Evolutionary conservation across 64 coral and sea anemone genomes (phyloP).

Genomic region (Stylophora pistillata): DNA sequence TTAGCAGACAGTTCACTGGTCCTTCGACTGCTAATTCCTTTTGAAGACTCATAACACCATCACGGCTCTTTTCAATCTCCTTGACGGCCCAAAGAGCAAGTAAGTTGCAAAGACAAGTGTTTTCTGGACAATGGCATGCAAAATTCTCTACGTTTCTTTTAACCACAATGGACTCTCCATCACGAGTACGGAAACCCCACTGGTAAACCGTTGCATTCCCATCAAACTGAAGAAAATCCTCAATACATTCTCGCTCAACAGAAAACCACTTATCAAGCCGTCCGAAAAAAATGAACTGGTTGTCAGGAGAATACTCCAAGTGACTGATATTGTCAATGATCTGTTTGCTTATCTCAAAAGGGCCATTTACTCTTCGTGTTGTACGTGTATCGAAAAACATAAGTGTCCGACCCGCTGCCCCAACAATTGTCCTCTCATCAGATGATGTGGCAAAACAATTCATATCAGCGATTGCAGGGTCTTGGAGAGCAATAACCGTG

Average conservation of each 20-base stretch:
- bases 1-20: not conserved
- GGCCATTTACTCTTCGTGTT: not conserved
- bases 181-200: not conserved
- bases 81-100: not conserved
- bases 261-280: slow-evolving; percentile 10
- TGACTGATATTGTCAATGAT: too few species aligned
- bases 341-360: not conserved
- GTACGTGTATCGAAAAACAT: not conserved
- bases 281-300: not conserved
- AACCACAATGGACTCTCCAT: not conserved
- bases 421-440: not conserved
- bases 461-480: too few species aligned
- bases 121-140: not conserved
- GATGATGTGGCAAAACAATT: not conserved
- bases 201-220: not conserved
- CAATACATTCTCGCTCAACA: not conserved
- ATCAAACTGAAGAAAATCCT: not conserved
- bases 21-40: too few species aligned
- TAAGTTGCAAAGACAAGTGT: not conserved
- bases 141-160: not conserved
- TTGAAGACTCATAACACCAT: not conserved
- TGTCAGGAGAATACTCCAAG: not conserved
- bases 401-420: not conserved
- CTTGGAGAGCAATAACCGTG: not conserved
- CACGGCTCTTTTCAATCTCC: not conserved